Percentiles rank a stretch among this genome's conserved stretches.
Conservation (phyloP, 2,113 vertebrate genomes). For the Podiceps cristatus region DNA sequence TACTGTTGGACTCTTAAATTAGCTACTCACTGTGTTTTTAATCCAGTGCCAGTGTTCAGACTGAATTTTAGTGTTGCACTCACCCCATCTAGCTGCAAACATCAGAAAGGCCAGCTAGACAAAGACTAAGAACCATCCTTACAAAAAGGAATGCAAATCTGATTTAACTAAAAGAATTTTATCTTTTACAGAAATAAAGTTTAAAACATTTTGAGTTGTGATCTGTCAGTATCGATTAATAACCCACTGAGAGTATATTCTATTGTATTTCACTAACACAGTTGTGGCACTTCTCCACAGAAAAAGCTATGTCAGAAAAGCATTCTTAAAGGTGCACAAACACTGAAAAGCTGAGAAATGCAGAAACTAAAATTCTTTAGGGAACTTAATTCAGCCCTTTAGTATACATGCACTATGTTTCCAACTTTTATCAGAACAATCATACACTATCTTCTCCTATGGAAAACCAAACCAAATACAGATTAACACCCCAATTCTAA, state of each 20-base stretch:
- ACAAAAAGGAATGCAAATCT: background rate
- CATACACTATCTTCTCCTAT: background rate
- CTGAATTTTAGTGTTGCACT: background rate
- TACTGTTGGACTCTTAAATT: background rate
- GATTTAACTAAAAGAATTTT: background rate
- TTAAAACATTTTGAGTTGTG: background rate
- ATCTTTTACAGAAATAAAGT: background rate
- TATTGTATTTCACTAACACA: background rate
- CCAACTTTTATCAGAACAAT: background rate
- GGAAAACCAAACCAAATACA: background rate
- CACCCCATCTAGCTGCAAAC: slow-evolving; percentile 56
- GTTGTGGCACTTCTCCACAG: background rate
- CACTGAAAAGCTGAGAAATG: background rate
- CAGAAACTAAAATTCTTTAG: background rate
- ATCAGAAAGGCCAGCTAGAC: background rate
- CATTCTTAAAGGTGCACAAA: background rate
- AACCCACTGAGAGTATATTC: background rate
- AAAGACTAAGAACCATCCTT: background rate
- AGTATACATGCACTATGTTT: background rate
- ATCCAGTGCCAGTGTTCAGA: background rate
- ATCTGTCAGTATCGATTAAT: background rate
- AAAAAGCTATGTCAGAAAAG: background rate
- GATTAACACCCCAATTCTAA: background rate
- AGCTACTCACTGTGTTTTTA: background rate
- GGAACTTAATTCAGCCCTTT: background rate